A percentile compares a stretch with the other conserved stretches of the same genome.
These are phyloP conservation scores for Cheirogaleus medius DNA, from an alignment of 2,113 vertebrate species.

Conservation along the genomic window DNA sequence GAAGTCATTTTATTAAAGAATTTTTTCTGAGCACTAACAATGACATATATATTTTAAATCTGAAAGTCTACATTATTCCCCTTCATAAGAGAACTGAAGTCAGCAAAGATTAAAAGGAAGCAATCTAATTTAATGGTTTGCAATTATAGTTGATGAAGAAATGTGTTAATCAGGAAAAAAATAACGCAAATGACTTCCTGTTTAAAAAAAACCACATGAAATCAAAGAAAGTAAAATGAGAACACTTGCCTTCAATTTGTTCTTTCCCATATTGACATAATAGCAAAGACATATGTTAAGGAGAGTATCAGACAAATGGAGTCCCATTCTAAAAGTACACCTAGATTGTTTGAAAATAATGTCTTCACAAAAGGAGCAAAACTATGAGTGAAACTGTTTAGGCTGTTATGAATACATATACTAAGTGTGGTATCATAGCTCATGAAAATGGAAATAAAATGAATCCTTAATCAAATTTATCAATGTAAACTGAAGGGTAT, in stretches of 20 bases:
- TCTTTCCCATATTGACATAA: conserved; percentile 30
- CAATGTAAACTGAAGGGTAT: conserved; percentile 1
- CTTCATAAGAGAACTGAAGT: conserved; percentile 73
- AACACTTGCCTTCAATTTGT: conserved; percentile 39
- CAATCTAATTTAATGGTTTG: conserved; percentile 83
- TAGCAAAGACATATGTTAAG: conserved; percentile 34
- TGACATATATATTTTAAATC: conserved; percentile 73
- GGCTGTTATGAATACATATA: neutral
- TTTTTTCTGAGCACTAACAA: conserved; percentile 71
- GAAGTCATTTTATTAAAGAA: conserved; percentile 79
- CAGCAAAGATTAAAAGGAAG: conserved; percentile 80
- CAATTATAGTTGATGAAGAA: conserved; percentile 84
- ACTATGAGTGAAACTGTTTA: neutral
- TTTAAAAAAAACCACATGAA: conserved; percentile 4
- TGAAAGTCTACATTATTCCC: conserved; percentile 80
- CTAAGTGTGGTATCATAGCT: neutral
- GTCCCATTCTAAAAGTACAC: neutral
- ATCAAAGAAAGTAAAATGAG: conserved; percentile 58
- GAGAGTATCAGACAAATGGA: conserved; percentile 6
- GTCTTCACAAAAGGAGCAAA: neutral
- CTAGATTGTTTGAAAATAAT: neutral
- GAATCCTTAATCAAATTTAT: conserved; percentile 26
- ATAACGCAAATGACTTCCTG: conserved; percentile 74
- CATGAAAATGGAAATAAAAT: conserved; percentile 43
- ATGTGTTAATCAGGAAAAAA: conserved; percentile 81